These are phyloP conservation scores for Chionoecetes opilio DNA, from an alignment of 1,140 invertebrate genomes.

Conservation along the genomic window DNA sequence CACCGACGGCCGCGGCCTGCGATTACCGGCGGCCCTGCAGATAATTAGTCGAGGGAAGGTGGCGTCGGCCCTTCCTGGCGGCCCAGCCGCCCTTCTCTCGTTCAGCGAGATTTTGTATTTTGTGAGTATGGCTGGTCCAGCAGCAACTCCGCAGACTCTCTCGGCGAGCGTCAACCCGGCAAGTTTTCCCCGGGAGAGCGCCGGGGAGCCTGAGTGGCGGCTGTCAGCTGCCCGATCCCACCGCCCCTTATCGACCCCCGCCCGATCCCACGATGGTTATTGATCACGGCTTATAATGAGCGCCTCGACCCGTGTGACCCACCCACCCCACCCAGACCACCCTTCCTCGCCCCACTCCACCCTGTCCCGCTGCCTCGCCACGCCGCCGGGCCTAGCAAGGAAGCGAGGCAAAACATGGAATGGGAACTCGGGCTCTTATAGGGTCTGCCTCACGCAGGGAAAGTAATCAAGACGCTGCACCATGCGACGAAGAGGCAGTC, in stretches of 20 bases:
- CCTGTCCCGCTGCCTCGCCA: background rate
- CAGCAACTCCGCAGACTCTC: background rate
- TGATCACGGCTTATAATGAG: constrained; percentile 42
- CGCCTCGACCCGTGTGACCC: constrained; percentile 12
- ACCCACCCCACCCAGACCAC: background rate
- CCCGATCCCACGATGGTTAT: background rate
- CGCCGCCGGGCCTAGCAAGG: background rate
- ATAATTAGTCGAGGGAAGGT: constrained; percentile 30
- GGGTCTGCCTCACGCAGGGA: background rate
- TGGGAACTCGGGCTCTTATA: background rate
- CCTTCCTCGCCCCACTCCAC: background rate
- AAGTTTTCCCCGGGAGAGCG: constrained; percentile 9
- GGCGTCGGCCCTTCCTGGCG: background rate
- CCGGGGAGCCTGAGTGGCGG: background rate
- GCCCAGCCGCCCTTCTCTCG: background rate
- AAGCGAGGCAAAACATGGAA: background rate
- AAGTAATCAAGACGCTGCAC: background rate
- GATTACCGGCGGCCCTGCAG: constrained; percentile 30
- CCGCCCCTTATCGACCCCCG: constrained; percentile 39
- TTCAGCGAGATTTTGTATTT: background rate
- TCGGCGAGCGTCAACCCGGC: background rate
- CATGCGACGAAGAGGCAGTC: background rate
- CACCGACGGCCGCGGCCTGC: background rate
- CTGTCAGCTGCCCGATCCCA: constrained; percentile 35
- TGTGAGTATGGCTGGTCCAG: background rate